A percentile compares a stretch with the other conserved stretches of the same genome.
Conservation (phyloP, 2,888 invertebrate species). For the Pocota personata region DNA sequence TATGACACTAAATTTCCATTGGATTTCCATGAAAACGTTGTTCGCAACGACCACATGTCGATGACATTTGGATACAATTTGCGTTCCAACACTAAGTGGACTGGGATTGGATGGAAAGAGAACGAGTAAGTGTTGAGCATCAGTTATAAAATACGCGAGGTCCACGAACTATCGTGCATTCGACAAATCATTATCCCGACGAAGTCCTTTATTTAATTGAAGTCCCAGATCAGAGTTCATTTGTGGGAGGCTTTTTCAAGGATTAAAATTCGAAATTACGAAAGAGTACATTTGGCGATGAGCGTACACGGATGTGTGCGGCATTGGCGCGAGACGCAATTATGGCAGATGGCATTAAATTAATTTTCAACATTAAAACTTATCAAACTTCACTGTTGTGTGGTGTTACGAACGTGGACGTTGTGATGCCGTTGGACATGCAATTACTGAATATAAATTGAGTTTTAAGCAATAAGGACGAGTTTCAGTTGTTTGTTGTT, state of each 20-base stretch:
- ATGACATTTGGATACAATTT: slow-evolving; percentile 52
- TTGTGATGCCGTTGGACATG: slow-evolving; percentile 37
- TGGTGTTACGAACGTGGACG: slow-evolving; percentile 12
- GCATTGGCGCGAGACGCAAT: slow-evolving; percentile 25
- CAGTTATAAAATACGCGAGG: slow-evolving; percentile 7
- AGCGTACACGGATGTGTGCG: background rate
- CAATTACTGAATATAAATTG: slow-evolving; percentile 71
- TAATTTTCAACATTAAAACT: slow-evolving; percentile 69
- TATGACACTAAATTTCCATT: background rate
- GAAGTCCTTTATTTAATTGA: slow-evolving; percentile 66
- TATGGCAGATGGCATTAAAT: slow-evolving; percentile 69
- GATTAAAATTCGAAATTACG: slow-evolving; percentile 57
- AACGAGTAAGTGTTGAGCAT: background rate
- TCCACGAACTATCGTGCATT: slow-evolving; percentile 1
- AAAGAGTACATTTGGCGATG: slow-evolving; percentile 33
- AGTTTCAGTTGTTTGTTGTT: slow-evolving; percentile 30
- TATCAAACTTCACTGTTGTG: slow-evolving; percentile 64
- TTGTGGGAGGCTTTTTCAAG: slow-evolving; percentile 54
- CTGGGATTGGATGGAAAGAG: background rate
- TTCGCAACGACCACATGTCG: slow-evolving; percentile 35
- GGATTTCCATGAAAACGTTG: background rate
- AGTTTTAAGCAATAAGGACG: slow-evolving; percentile 39
- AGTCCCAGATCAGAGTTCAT: slow-evolving; percentile 65
- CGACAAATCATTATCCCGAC: slow-evolving; percentile 63
- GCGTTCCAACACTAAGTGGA: slow-evolving; percentile 24